Base-by-base conservation (phyloP, 64 coral and sea anemone genomes). In the Montipora foliosa region DNA sequence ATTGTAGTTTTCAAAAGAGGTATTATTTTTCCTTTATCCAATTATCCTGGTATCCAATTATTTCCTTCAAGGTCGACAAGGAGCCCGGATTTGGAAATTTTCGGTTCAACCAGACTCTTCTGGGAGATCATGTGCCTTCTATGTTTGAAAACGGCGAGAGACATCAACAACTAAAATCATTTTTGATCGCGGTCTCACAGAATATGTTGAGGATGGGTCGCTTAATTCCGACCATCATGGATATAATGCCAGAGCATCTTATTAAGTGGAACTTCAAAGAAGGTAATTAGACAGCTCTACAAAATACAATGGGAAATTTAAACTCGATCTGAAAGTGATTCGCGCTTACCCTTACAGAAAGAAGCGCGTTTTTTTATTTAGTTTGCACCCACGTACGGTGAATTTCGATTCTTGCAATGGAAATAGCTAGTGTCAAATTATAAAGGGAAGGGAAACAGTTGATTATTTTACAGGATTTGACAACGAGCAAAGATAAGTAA, bases 261-360 rank as follows among this genome's bases (percentile, higher is more conserved):
- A 88, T 92, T 15, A 97, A 97, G 81, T 97, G 96, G 96, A 89
- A 97, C 57, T 97, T 97, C 75, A 94, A 95, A 52, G 89, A 97
- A 94, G 96, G 96, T 97, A 64, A 64, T 6, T 57, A 57, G 6
- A 57, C 11, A 8, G 11, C 11, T 57, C 0, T 57, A 8, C 53
- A 57, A 11, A 8, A 8, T 57, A 37, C 37, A 37, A 37, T 0
- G 37, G 37, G 37, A 37, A 37, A 37, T 37, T 37, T 37, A 37
- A 37, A 37, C 37, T 37, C 37, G 37, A 37, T 37, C 37, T 37
- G 37, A 37, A 37, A 37, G 37, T 37, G 37, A 37, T 37, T 37
- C 37, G 37, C 37, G 37, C 37, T 37, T 37, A 37, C 37, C 37
- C 37, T 37, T 37, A 37, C 37, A 37, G 37, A 37, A 37, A 37